Conservation (phyloP, 1,140 invertebrate genomes). For the Leguminivora glycinivorella region DNA sequence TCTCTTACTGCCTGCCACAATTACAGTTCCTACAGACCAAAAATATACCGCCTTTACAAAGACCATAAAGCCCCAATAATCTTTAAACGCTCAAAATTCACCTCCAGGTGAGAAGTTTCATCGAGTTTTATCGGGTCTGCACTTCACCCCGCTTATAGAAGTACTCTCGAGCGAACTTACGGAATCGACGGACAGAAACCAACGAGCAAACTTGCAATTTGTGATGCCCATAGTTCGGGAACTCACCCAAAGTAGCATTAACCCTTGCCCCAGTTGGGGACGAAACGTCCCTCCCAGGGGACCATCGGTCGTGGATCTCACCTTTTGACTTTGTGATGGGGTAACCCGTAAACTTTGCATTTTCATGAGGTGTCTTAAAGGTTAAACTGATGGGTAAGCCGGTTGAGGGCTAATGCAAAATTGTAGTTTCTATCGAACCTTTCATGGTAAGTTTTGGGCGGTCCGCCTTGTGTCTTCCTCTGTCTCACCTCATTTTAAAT, state of each 20-base stretch:
- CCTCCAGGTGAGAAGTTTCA: background rate
- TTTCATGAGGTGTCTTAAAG: background rate
- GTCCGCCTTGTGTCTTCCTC: no score
- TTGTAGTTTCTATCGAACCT: no score
- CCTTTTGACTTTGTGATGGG: background rate
- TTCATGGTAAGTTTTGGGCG: no score
- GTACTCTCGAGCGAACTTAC: background rate
- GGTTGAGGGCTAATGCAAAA: no score
- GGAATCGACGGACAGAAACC: constrained; percentile 5
- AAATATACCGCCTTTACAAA: no score
- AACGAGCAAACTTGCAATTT: constrained; percentile 10
- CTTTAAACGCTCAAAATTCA: constrained; percentile 5
- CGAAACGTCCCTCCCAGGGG: background rate
- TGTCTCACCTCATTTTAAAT: no score
- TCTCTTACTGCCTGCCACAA: no score
- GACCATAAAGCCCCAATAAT: background rate
- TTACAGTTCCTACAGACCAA: no score
- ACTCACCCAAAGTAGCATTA: background rate
- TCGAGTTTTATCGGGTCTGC: constrained; percentile 1
- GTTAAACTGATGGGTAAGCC: background rate
- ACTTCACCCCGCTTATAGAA: constrained; percentile 6
- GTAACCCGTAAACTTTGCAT: background rate
- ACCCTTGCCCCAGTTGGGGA: background rate
- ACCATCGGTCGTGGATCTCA: background rate
- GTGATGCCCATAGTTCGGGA: constrained; percentile 4